These are phyloP conservation scores for Calliopsis andreniformis DNA, from an alignment of 1,140 invertebrate species.

Conservation along the genomic window DNA sequence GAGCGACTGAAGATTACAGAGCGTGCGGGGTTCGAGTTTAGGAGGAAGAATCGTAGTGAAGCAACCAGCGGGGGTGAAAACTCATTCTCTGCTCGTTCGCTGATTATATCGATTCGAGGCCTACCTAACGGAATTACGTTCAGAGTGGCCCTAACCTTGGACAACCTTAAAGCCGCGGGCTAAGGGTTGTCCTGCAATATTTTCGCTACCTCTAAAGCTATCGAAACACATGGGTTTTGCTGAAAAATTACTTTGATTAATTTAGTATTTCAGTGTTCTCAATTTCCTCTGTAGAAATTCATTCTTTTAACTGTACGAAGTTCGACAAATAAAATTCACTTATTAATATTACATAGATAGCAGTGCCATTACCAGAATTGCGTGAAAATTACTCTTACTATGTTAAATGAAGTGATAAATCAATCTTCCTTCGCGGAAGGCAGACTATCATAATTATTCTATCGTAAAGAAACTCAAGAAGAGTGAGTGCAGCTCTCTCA, in stretches of 20 bases:
- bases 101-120: conserved; percentile 75
- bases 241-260: too few relatives aligned
- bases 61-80: conserved; percentile 53
- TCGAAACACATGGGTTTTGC: too few relatives aligned
- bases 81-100: conserved; percentile 51
- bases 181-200: conserved; percentile 30
- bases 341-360: too few relatives aligned
- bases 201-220: conserved; percentile 5
- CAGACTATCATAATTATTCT: neutral
- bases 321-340: too few relatives aligned
- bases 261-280: too few relatives aligned
- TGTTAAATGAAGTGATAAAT: too few relatives aligned
- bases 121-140: conserved; percentile 70
- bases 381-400: too few relatives aligned
- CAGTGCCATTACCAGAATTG: too few relatives aligned
- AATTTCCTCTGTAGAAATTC: neutral
- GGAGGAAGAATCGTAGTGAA: conserved; percentile 63
- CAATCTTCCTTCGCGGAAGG: too few relatives aligned
- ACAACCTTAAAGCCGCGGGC: conserved; percentile 70
- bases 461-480: neutral
- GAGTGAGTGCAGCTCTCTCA: neutral
- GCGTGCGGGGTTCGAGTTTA: conserved; percentile 54
- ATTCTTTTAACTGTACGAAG: too few relatives aligned
- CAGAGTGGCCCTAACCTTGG: conserved; percentile 72
- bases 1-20: conserved; percentile 43